Base-by-base conservation (phyloP, 2,113 vertebrate genomes). In the Hemichromis elongatus region DNA sequence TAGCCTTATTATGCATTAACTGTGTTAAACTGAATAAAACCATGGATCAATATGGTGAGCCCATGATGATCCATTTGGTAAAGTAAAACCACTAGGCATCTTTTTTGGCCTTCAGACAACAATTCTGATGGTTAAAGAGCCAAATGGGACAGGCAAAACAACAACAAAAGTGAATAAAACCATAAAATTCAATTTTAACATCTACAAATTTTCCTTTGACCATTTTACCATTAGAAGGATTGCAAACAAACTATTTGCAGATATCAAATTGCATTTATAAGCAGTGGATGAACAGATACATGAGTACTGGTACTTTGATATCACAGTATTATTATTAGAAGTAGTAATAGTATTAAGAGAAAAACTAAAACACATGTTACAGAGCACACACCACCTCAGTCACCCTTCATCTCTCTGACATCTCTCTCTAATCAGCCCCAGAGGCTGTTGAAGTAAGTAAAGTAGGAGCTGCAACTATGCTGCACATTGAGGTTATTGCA, bases 361-460 rank as follows among this genome's bases (percentile, higher is more conserved):
- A 68, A 68, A 50, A 73, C 24, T 28, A 14, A 30, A 8, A 45
- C 5, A 37, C n/a, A 13, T 40, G 77, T 77, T 52, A 77, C 50
- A 47, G 11, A 35, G 59, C 47, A 24, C 68, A 83, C 63, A 90
- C 73, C 82, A 88, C 84, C 86, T 87, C 66, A 56, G 85, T 77
- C 82, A 81, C 78, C 73, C 82, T 86, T 82, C n/a, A 47, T 87
- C 59, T 68, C 63, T 50, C 13, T 84, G 14, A 86, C 87, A 40
- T 52, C 59, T 73, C 54, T 73, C 54, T 52, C 6, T 2, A 35
- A 77, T 82, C 26, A 79, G 78, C 57, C 40, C 47, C 18, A 37
- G 8, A 63, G 57, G 47, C 87, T 70, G 79, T 68, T 52, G 78
- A 82, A 30, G 26, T 45, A 52, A 50, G 24, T 18, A 19, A 75